Evolutionary conservation across 2,113 vertebrate genomes (phyloP).

Genomic region (Misgurnus anguillicaudatus): DNA sequence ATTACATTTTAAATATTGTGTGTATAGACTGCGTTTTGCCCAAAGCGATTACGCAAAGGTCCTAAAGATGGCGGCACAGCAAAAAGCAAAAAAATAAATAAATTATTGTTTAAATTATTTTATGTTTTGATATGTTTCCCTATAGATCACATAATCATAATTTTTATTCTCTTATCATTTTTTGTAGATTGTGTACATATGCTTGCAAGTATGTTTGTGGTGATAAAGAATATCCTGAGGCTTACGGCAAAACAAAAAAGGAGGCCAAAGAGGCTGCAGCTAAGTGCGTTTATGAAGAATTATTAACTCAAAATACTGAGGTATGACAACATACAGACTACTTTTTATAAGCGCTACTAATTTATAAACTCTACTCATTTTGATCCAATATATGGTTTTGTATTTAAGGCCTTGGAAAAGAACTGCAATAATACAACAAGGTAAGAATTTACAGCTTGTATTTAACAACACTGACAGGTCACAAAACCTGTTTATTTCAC

Average conservation of each 20-base stretch:
- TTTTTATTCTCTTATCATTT: neutral
- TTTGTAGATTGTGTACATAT: slow-evolving; percentile 43
- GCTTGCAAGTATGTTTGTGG: slow-evolving; percentile 58
- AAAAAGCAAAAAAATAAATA: too few relatives aligned
- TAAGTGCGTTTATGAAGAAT: slow-evolving; percentile 52
- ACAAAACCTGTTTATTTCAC: too few relatives aligned
- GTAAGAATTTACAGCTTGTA: slow-evolving; percentile 6
- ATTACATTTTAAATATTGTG: too few relatives aligned
- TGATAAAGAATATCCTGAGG: slow-evolving; percentile 58
- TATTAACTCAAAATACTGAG: slow-evolving; percentile 35
- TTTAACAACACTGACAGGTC: slow-evolving; percentile 41
- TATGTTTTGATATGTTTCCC: neutral
- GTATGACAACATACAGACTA: slow-evolving; percentile 44
- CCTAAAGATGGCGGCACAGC: too few relatives aligned
- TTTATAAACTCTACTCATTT: neutral
- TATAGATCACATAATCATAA: neutral
- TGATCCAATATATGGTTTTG: neutral
- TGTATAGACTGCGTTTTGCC: too few relatives aligned
- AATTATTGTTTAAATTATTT: too few relatives aligned
- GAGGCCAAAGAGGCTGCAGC: slow-evolving; percentile 72
- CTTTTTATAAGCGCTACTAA: too few relatives aligned
- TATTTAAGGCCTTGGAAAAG: slow-evolving; percentile 54
- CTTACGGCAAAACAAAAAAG: slow-evolving; percentile 60
- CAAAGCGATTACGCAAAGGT: too few relatives aligned
- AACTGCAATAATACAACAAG: neutral